Base-by-base conservation (phyloP, 1,140 invertebrate genomes). In the Melanaphis sacchari region DNA sequence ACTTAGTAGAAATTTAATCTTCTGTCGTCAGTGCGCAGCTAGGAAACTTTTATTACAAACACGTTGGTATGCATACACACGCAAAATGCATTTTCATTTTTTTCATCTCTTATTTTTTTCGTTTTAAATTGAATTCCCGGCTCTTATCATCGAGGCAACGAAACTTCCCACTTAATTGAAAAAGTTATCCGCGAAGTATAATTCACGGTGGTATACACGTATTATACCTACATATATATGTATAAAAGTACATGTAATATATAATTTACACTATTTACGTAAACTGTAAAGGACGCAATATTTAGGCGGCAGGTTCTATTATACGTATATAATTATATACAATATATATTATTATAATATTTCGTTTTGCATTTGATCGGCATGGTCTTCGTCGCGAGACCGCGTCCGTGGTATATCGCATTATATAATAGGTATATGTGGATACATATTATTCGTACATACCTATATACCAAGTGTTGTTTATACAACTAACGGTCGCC, bases 131-230 rank as follows among this genome's bases (percentile, higher is more conserved):
- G 52, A 90, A 90, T 90, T 40, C 52, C 38, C 38, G 54, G 38
- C 5, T 41, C 89, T 90, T 90, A 90, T 88, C 84, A n/a, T 43
- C 88, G 88, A 41, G 36, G 54, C 66, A 59, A 66, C 54, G 38
- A 90, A 90, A 90, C 89, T 90, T 90, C 52, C 38, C 38, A 90
- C 49, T 90, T 90, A 90, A 90, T 90, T 90, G 89, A 66, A 90
- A 90, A 90, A 90, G 89, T 90, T 90, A 41, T 90, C 52, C 54
- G 26, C 54, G 26, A 66, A 66, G 66, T 90, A 90, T 90, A 41
- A 90, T 90, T 90, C 40, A 90, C 54, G 87, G 36, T 22, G 49
- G 36, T 38, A 24, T 24, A 18, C 59, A n/a, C 59, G 59, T 76
- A 76, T 76, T n/a, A 76, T 76, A n/a, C 59, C 31, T n/a, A 15